A percentile compares a stretch with the other conserved stretches of the same genome.
These are phyloP conservation scores for Microtus pennsylvanicus DNA, from an alignment of 2,113 vertebrate genomes.

Conservation along the genomic window DNA sequence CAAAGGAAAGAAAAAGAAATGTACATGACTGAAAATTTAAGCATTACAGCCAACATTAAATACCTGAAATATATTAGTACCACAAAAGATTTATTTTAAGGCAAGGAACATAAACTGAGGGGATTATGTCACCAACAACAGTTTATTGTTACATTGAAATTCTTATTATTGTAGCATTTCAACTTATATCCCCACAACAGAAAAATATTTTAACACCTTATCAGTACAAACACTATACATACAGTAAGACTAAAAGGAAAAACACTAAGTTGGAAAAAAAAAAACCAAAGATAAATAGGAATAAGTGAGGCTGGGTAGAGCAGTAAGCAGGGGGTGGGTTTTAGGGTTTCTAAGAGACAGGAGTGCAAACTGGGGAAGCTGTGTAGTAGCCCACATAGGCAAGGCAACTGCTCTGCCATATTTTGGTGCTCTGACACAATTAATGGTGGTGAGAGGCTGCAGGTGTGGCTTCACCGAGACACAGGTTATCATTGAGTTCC, in stretches of 20 bases:
- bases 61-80: background rate
- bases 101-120: background rate
- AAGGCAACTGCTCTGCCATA: background rate
- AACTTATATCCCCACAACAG: background rate
- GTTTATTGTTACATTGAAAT: background rate
- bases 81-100: conserved; percentile 9
- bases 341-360: background rate
- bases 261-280: background rate
- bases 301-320: background rate
- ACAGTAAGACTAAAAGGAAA: background rate
- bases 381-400: background rate
- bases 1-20: no score
- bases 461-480: background rate
- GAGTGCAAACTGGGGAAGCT: background rate
- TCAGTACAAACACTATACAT: background rate
- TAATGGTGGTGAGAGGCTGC: background rate
- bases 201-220: background rate
- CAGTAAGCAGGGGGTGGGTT: background rate
- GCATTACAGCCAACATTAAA: background rate
- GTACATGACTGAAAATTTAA: background rate
- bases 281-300: background rate
- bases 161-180: background rate
- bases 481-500: background rate
- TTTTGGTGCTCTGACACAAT: background rate
- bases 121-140: background rate